Evolutionary conservation across 23 tunicate species (phyloP).

Genomic region (Ascidia mentula): DNA sequence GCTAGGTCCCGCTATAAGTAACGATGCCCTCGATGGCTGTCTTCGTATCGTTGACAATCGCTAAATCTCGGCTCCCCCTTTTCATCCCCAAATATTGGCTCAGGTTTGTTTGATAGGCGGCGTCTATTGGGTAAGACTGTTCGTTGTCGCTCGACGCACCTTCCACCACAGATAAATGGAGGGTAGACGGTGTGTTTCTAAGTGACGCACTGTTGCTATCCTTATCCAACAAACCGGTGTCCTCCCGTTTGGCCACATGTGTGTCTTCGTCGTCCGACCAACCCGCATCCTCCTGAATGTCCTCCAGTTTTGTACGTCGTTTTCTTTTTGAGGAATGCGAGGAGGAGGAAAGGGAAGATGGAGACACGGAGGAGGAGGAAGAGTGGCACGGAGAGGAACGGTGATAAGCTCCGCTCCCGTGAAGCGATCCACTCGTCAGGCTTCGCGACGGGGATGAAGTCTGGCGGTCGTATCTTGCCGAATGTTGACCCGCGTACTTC

Average conservation of each 20-base stretch:
- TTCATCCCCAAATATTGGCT: background rate
- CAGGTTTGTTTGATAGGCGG: background rate
- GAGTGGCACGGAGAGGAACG: background rate
- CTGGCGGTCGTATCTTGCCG: background rate
- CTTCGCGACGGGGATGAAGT: background rate
- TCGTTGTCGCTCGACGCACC: slow-evolving; percentile 1
- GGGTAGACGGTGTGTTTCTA: background rate
- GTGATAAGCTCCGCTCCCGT: slow-evolving; percentile 12
- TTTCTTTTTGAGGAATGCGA: slow-evolving; percentile 28
- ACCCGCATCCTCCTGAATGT: slow-evolving; percentile 63
- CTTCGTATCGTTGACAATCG: background rate
- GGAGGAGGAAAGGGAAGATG: slow-evolving; percentile 40
- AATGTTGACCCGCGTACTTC: background rate
- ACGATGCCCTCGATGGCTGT: background rate
- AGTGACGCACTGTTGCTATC: background rate
- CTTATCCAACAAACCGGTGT: background rate
- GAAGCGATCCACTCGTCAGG: slow-evolving; percentile 1
- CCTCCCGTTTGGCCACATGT: background rate
- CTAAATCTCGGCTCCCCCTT: background rate
- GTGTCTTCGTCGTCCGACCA: slow-evolving; percentile 20
- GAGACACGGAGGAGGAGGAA: slow-evolving; percentile 29
- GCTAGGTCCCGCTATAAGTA: background rate
- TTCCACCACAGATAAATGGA: slow-evolving; percentile 1
- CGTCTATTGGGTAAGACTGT: background rate
- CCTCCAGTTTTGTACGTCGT: slow-evolving; percentile 39